Conservation (phyloP, 2,888 invertebrate genomes). For the Megaustenia siamemsis region DNA sequence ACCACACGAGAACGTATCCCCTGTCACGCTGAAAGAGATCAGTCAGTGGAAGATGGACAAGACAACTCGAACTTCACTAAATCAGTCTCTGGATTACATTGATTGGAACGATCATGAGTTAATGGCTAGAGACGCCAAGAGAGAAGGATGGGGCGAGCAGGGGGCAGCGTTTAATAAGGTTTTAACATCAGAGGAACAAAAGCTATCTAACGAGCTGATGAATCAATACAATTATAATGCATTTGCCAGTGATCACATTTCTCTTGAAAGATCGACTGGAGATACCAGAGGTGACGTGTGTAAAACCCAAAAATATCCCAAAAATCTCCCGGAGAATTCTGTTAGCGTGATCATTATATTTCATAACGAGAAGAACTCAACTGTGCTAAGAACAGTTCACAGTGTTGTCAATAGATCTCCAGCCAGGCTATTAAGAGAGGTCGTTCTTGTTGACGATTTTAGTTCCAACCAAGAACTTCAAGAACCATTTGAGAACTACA, state of each 20-base stretch:
- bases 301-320: conserved; percentile 14
- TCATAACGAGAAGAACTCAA: conserved; percentile 53
- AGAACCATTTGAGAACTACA: conserved; percentile 41
- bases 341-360: conserved; percentile 50
- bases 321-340: conserved; percentile 4
- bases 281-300: conserved; percentile 32
- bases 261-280: conserved; percentile 25
- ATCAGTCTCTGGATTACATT: not conserved
- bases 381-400: conserved; percentile 48
- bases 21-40: not conserved
- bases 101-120: conserved; percentile 49
- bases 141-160: conserved; percentile 38
- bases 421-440: conserved; percentile 37
- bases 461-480: conserved; percentile 50
- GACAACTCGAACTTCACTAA: not conserved
- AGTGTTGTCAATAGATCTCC: conserved; percentile 48
- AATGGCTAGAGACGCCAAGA: conserved; percentile 30
- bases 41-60: not conserved
- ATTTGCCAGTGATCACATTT: conserved; percentile 28
- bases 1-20: not conserved
- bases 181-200: not conserved
- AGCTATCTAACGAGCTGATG: not conserved
- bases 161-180: conserved; percentile 1
- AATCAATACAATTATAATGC: conserved; percentile 31
- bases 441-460: conserved; percentile 56